Evolutionary conservation across 2,113 vertebrate genomes (phyloP).

Genomic region (Verasper variegatus): DNA sequence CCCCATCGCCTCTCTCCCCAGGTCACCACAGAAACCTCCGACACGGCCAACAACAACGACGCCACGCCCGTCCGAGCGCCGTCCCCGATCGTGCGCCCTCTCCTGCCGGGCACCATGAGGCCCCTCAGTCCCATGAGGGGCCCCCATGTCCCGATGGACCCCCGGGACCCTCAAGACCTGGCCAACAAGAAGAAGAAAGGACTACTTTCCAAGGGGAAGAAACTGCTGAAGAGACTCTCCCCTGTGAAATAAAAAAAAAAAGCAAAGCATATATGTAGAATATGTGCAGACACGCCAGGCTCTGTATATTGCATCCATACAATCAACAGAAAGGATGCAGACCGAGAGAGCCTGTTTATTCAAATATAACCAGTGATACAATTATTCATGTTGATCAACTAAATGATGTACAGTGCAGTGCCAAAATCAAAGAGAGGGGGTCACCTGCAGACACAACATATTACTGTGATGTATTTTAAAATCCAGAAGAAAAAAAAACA

Average conservation of each 20-base stretch:
- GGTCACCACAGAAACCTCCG: slow-evolving; percentile 78
- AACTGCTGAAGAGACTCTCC: slow-evolving; percentile 93
- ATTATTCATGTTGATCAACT: slow-evolving; percentile 53
- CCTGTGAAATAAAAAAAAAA: slow-evolving; percentile 81
- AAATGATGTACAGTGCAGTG: slow-evolving; percentile 69
- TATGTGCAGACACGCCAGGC: slow-evolving; percentile 38
- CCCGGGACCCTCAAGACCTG: slow-evolving; percentile 87
- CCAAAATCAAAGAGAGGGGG: slow-evolving; percentile 62
- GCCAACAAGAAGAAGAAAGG: slow-evolving; percentile 98
- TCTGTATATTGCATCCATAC: slow-evolving; percentile 69
- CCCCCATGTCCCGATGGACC: slow-evolving; percentile 52
- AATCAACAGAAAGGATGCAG: slow-evolving; percentile 64
- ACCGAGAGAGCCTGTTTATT: slow-evolving; percentile 37
- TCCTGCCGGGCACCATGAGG: slow-evolving; percentile 84
- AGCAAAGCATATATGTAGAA: slow-evolving; percentile 25
- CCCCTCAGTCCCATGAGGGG: slow-evolving; percentile 88
- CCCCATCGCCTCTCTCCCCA: slow-evolving; percentile 82
- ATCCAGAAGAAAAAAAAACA: slow-evolving; percentile 62
- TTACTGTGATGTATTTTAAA: slow-evolving; percentile 74
- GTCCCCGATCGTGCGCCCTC: slow-evolving; percentile 91
- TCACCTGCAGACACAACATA: slow-evolving; percentile 51
- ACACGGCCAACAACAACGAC: slow-evolving; percentile 87
- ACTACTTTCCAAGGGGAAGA: slow-evolving; percentile 98
- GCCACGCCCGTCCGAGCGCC: slow-evolving; percentile 86
- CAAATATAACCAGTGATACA: slow-evolving; percentile 53